Conservation (phyloP, 2,888 invertebrate species). For the Chaetoderma sp. region DNA sequence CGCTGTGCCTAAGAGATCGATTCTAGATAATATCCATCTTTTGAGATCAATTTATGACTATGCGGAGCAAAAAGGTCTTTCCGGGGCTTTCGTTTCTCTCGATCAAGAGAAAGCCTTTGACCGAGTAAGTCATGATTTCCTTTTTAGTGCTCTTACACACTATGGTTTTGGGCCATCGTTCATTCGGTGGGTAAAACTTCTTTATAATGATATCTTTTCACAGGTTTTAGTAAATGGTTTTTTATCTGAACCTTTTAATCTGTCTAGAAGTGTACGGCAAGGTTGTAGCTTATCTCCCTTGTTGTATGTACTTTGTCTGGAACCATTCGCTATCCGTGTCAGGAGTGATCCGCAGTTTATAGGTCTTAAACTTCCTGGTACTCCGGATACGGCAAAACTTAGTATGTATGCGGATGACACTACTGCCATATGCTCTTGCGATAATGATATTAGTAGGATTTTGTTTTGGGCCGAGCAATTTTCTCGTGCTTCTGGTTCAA, state of each 20-base stretch:
- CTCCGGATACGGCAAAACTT: constrained; percentile 6
- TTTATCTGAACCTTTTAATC: constrained; percentile 3
- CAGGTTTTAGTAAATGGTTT: constrained; percentile 12
- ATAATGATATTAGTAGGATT: constrained; percentile 2
- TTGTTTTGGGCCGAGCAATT: constrained; percentile 8
- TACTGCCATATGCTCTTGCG: constrained; percentile 11
- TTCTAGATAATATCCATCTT: constrained; percentile 40
- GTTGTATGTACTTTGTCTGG: constrained; percentile 12
- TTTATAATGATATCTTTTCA: constrained; percentile 26
- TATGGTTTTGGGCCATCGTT: constrained; percentile 39
- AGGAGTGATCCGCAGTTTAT: constrained; percentile 10
- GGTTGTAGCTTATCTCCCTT: constrained; percentile 14
- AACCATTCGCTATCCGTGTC: constrained; percentile 12
- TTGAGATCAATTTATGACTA: constrained; percentile 34
- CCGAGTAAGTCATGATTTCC: constrained; percentile 37
- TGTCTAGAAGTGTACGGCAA: constrained; percentile 16
- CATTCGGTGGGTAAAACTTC: constrained; percentile 36
- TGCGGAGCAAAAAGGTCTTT: constrained; percentile 33
- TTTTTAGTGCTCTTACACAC: constrained; percentile 31
- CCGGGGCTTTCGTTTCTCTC: constrained; percentile 33
- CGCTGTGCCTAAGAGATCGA: constrained; percentile 35
- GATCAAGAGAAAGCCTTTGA: constrained; percentile 48
- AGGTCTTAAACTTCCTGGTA: constrained; percentile 24
- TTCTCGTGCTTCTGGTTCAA: constrained; percentile 25
- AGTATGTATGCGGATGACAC: constrained; percentile 21